Conservation (phyloP, 2,888 invertebrate species). For the Apamea crenata region DNA sequence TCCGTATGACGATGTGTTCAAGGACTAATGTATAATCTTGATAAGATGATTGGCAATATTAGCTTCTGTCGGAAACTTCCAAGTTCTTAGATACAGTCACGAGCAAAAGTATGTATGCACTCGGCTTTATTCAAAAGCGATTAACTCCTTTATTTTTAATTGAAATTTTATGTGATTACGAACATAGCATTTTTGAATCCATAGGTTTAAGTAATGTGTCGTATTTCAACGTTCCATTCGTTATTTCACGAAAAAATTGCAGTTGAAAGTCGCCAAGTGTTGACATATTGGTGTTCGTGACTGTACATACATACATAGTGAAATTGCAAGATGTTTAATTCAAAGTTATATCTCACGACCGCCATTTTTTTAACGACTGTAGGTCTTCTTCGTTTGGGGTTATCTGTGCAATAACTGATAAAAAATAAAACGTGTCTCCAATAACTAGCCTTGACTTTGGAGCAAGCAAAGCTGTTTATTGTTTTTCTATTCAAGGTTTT, state of each 20-base stretch:
- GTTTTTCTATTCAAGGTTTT: conserved; percentile 7
- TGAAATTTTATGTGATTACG: too few relatives aligned
- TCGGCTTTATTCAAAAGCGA: too few relatives aligned
- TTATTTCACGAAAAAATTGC: too few relatives aligned
- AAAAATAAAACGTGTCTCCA: neutral
- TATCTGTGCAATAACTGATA: neutral
- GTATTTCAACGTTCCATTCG: too few relatives aligned
- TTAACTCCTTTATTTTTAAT: too few relatives aligned
- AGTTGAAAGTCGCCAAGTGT: too few relatives aligned
- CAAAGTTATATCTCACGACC: neutral
- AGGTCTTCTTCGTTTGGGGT: neutral
- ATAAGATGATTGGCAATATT: conserved; percentile 36
- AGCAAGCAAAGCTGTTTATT: neutral
- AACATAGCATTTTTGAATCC: too few relatives aligned
- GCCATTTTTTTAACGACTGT: neutral
- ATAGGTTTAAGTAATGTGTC: too few relatives aligned
- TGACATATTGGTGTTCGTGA: too few relatives aligned
- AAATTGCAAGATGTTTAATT: neutral
- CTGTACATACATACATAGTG: neutral
- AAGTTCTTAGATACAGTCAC: neutral
- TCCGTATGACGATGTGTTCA: conserved; percentile 26
- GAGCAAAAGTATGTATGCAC: too few relatives aligned
- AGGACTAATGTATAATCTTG: conserved; percentile 30
- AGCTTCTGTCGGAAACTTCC: conserved; percentile 9
- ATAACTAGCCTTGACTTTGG: neutral